Evolutionary conservation across 37 sponge, comb jelly and placozoan genomes (phyloP).

Genomic region (Cladorhizidae sp.): DNA sequence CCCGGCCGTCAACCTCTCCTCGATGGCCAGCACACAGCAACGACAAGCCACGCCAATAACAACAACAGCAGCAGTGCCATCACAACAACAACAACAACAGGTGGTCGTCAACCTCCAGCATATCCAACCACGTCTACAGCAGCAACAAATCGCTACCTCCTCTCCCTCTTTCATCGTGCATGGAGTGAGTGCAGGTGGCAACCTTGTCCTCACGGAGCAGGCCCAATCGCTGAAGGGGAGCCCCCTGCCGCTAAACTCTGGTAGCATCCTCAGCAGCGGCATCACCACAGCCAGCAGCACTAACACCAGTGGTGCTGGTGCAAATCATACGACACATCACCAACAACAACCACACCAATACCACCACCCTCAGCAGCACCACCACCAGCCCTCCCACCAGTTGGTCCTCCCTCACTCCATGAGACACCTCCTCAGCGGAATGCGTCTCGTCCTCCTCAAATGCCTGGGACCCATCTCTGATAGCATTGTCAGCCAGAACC

Average conservation of each 20-base stretch:
- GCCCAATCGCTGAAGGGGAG: no score
- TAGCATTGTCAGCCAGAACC: constrained; percentile 10
- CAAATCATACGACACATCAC: neutral
- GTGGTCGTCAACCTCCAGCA: constrained; percentile 1
- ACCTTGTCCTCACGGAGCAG: no score
- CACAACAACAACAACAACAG: no score
- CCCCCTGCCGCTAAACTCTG: no score
- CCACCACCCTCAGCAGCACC: neutral
- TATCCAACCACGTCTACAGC: neutral
- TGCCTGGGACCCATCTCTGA: constrained; percentile 62
- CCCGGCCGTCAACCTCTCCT: neutral
- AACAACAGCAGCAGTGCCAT: neutral
- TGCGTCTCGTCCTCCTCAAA: constrained; percentile 31
- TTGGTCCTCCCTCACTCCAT: neutral
- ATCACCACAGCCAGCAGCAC: no score
- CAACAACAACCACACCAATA: no score
- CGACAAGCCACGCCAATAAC: neutral
- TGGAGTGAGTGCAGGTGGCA: no score
- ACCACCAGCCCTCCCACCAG: neutral
- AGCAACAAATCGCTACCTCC: neutral
- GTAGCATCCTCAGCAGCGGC: no score
- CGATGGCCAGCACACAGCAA: neutral
- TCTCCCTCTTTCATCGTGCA: no score
- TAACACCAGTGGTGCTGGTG: no score
- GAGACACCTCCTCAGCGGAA: neutral